Evolutionary conservation across 2,888 invertebrate genomes (phyloP), one percentile per base, ranked within the genome.

Genomic region (Trachelus iudaicus): DNA sequence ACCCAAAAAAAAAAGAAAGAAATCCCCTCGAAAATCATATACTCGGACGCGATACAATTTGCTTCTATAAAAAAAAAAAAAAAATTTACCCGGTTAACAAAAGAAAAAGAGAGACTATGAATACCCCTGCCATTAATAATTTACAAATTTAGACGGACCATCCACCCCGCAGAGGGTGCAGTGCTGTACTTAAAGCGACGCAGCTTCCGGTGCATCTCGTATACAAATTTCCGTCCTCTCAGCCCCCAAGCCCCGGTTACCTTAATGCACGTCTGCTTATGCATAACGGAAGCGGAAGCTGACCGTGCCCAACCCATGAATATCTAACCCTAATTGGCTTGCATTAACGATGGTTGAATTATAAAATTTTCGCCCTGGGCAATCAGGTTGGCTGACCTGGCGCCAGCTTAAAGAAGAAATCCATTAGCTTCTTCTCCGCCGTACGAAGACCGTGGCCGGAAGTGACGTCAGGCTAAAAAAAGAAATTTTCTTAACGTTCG

Each of bases 241-340:
- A 56, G 56, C 9, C 56, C 23, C 56, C 23, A 23, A 56, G 56
- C 23, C 56, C 56, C 23, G 23, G 56, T 56, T 23, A 23, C 56
- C 23, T 56, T 23, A 56, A 56, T 56, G 23, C 56, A 56, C 9
- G 56, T 56, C 56, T 56, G 9, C 9, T 56, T 56, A 56, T 56
- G 56, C 23, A 56, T 56, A 56, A 56, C 56, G 56, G 56, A 56
- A 56, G 56, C 56, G 56, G 56, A 56, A 23, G 56, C 56, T 56
- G 23, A 56, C 56, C 23, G 23, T 37, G 30, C 74, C 34, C 35
- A 74, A 30, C 30, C 34, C 76, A 56, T 77, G 56, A 77, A 77
- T 73, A 77, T 34, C 31, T 68, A 73, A 77, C 73, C 69, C 76
- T 77, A 77, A 56, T 56, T 56, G 73, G 73, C 34, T 34, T 77